Evolutionary conservation across 2,888 invertebrate genomes (phyloP), one percentile per base, ranked within the genome.

Genomic region (Drosophila neonasuta): DNA sequence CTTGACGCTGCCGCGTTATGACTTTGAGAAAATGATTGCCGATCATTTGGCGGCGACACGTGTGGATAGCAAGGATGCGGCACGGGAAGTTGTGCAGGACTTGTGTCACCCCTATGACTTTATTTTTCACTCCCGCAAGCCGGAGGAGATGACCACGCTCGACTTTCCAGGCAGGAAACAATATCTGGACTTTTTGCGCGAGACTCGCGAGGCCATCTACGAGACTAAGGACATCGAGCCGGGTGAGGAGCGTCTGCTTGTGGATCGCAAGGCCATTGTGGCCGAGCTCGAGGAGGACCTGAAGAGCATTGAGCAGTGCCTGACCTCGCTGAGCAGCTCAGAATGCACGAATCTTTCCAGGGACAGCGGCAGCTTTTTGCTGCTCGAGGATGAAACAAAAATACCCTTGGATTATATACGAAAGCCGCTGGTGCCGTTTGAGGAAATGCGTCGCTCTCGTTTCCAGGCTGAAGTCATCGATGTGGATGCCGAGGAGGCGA

Each of bases 331-430:
- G 1, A 88, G 88, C 41, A 91, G 90, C 57, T 91, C 91, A 0
- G 68, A 80, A 0, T 90, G 90, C 54, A 91, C 91, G 1, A 90
- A 91, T 72, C 83, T 91, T 0, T 87, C 89, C 0, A 84, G 89
- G 29, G 91, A 91, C 62, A 91, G 91, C 51, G 91, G 91, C 10
- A 91, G 91, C 51, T 91, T 79, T 34, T 46, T 91, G 2, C 57
- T 89, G 7, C 72, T 90, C 29, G 88, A 89, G 36, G 88, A 88
- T 1, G 85, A 87, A 34, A 89, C 85, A 1, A 90, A 91, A 70
- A 75, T 91, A 24, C 91, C 91, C 0, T 63, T 90, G 24, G 90
- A 90, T 52, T 91, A 88, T 34, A 84, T 91, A 48, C 88, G 89
- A 1, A 91, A 90, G 45, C 88, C 90, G 0, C 32, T 90, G 32